phyloP scores from a whole-genome alignment of 2,113 vertebrate genomes.

The Chionomys nivalis region DNA sequence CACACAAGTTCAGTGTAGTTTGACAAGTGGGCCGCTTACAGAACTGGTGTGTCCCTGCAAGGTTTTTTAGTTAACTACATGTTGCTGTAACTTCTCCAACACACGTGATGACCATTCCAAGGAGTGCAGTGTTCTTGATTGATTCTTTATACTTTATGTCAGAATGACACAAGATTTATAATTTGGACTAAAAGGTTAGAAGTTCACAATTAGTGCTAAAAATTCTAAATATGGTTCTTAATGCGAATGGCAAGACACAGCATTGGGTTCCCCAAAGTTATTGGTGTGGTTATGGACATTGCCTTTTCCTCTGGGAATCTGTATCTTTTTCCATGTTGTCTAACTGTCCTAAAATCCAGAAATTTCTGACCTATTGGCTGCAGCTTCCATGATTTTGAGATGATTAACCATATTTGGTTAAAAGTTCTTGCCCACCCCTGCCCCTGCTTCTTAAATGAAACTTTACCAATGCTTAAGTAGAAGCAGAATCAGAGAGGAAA shows the following conservation, averaged over 20 bases:
- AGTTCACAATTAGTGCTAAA: not conserved
- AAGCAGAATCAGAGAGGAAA: conserved; percentile 64
- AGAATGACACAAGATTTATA: conserved; percentile 50
- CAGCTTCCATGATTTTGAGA: conserved; percentile 8
- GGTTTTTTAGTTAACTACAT: not conserved
- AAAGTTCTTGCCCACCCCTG: not conserved
- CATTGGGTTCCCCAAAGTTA: conserved; percentile 40
- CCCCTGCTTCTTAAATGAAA: not conserved
- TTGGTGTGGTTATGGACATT: not conserved
- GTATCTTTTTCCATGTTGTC: conserved; percentile 16
- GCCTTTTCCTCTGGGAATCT: conserved; percentile 50
- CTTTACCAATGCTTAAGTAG: conserved; percentile 60
- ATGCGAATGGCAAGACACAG: conserved; percentile 44
- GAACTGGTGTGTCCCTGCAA: not conserved
- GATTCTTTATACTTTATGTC: not conserved
- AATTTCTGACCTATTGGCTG: conserved; percentile 30
- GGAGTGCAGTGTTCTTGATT: not conserved
- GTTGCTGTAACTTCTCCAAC: not conserved
- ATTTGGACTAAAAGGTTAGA: conserved; percentile 17
- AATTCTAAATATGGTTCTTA: conserved; percentile 17
- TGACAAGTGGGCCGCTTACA: not conserved
- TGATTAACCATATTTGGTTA: not conserved
- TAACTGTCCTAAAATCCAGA: conserved; percentile 25
- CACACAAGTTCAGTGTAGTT: not conserved
- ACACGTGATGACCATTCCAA: not conserved